Conservation (phyloP, 2,888 invertebrate species). For the Dasypolia templi region DNA sequence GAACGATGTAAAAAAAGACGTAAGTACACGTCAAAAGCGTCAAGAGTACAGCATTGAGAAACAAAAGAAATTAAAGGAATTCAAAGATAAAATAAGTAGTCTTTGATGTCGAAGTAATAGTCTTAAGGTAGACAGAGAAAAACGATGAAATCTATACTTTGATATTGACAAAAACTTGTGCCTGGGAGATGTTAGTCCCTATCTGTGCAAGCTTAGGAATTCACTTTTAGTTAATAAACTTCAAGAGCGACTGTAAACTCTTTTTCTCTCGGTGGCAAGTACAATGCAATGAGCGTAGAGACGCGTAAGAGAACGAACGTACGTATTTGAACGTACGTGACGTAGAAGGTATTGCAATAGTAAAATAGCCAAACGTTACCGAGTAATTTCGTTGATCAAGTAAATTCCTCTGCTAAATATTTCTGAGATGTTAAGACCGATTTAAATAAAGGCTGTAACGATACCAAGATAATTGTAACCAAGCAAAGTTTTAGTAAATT, state of each 20-base stretch:
- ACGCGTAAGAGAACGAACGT: constrained; percentile 6
- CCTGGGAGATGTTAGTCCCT: neutral
- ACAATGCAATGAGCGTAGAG: neutral
- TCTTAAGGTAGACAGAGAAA: neutral
- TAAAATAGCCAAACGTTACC: neutral
- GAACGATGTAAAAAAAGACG: neutral
- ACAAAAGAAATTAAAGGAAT: neutral
- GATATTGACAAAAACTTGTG: neutral
- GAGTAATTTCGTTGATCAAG: too few relatives aligned
- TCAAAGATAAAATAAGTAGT: neutral
- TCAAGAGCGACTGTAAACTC: neutral
- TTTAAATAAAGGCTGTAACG: too few relatives aligned
- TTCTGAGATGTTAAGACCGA: too few relatives aligned
- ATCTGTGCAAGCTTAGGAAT: neutral
- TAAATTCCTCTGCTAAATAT: too few relatives aligned
- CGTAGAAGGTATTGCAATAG: neutral
- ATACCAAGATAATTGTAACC: too few relatives aligned
- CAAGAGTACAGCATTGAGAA: neutral
- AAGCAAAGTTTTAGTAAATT: too few relatives aligned
- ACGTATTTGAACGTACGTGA: too few relatives aligned
- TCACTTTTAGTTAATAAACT: neutral
- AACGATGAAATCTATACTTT: neutral
- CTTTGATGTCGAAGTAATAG: neutral
- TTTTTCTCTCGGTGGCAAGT: neutral
- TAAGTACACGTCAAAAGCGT: neutral